Evolutionary conservation across 2,888 invertebrate genomes (phyloP), one percentile per base, ranked within the genome.

Genomic region (Hypena proboscidalis): DNA sequence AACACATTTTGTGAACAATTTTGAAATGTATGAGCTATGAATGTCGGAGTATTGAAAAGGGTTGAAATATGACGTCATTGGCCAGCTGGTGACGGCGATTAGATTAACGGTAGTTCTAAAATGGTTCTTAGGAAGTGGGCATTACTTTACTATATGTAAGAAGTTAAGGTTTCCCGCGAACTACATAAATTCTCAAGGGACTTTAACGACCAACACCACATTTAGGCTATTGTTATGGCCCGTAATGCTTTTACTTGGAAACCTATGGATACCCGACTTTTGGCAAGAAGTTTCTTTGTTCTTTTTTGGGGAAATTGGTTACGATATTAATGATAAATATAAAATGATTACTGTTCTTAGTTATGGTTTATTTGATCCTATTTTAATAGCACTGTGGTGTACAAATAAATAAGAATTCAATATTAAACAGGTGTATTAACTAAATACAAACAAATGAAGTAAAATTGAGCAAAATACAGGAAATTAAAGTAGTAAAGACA

Each of bases 21-120:
- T n/a, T n/a, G n/a, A n/a, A n/a, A n/a, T n/a, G n/a, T n/a, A n/a
- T n/a, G n/a, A n/a, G n/a, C n/a, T n/a, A n/a, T n/a, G n/a, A n/a
- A n/a, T n/a, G n/a, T n/a, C n/a, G 6, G 21, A 7, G 0, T 6
- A 7, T 21, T 7, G 21, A 14, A 26, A 26, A 59, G 38, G 30
- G 38, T 55, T 42, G 31, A 22, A 29, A 14, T 43, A 39, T 44
- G 35, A 44, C 41, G 32, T 39, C 25, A 41, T 36, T 42, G 22
- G 30, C 42, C 51, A 44, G 29, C 40, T 45, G 45, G 48, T 58
- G 40, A 43, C 39, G 15, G 43, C 30, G 42, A 53, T 58, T 53
- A 48, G 31, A 27, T 58, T 53, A 36, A 59, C 26, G 38, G 45
- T 39, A 52, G 39, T 25, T 34, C 39, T 40, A 48, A 53, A 33